Base-by-base conservation (phyloP, 1,140 invertebrate genomes). In the Paracyclopina nana region DNA sequence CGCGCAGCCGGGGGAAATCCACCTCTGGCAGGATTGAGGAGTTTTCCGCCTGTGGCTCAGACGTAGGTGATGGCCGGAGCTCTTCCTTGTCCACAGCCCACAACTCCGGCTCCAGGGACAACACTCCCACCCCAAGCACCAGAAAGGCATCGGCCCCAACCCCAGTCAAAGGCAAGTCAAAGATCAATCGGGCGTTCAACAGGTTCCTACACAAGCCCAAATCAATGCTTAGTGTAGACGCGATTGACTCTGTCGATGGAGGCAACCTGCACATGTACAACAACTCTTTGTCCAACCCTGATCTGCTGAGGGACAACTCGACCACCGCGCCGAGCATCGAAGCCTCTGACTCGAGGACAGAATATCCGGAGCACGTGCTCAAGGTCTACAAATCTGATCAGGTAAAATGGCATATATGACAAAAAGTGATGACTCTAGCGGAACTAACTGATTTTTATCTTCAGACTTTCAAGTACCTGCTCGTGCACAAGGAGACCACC, bases 401-500 rank as follows among this genome's bases (percentile, higher is more conserved):
- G n/a, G n/a, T n/a, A n/a, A n/a, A n/a, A n/a, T n/a, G n/a, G n/a
- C n/a, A n/a, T n/a, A n/a, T n/a, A n/a, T n/a, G n/a, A n/a, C n/a
- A n/a, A n/a, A n/a, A n/a, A n/a, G n/a, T n/a, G n/a, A n/a, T n/a
- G n/a, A n/a, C n/a, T n/a, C n/a, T n/a, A n/a, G n/a, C n/a, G n/a
- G n/a, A n/a, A n/a, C n/a, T n/a, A n/a, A n/a, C n/a, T n/a, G n/a
- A n/a, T n/a, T n/a, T n/a, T n/a, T n/a, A n/a, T n/a, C n/a, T n/a
- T n/a, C n/a, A 97, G 69, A 85, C 83, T 3, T 96, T 83, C 70
- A 96, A 96, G 68, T 97, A 92, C 69, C 74, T 98, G 50, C 73
- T 92, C 34, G 85, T 98, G 44, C 86, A 94, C 63, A 95, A 95
- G 72, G 92, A 98, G 65, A 98, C 92, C 2, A 96, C 88, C 22